Base-by-base conservation (phyloP, 1,140 invertebrate species). In the Cotesia glomerata region DNA sequence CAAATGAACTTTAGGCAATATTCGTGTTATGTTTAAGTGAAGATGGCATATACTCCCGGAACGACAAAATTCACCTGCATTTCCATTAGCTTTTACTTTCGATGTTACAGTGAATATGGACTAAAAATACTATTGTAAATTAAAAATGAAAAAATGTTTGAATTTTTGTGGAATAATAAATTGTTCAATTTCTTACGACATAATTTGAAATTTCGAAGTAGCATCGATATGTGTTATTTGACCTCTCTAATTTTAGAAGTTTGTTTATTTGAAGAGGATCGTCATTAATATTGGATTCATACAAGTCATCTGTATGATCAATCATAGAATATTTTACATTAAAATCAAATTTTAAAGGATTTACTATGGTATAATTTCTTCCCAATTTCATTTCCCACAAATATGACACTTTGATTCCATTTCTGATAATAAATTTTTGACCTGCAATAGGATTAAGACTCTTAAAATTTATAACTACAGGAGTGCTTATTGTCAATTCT, bases 11-110 rank as follows among this genome's bases (percentile, higher is more conserved):
- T 74, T 81, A 70, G 79, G 86, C 80, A 78, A 82, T 69, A 87
- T 82, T 81, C 90, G 89, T 69, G 85, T 89, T 54, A 96, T 92
- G 69, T 90, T 92, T 51, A 98, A 87, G 81, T 93, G 92, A 72
- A 98, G 88, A 84, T 93, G 92, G 86, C 95, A 97, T 82, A 97
- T 92, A 75, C 92, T 93, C 65, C 95, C 95, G 49, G 95, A 93
- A 74, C 95, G 91, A 84, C 95, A 97, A 84, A 97, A 93, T 79
- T 97, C 95, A 13, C 94, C 95, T 79, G 94, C 93, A 7, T 89
- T 89, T 75, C 94, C 94, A 9, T 90, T 90, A 0, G 95, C 92
- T 79, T 96, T 94, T 69, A 98, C 89, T 77, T 91, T 91, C 0
- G 94, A 94, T 73, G 92, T 90, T 59, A 98, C 90, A 63, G 93